Percentiles rank a stretch among this genome's conserved stretches.
Evolutionary conservation across 2,113 vertebrate genomes (phyloP).

Genomic region (Percopsis transmontana): DNA sequence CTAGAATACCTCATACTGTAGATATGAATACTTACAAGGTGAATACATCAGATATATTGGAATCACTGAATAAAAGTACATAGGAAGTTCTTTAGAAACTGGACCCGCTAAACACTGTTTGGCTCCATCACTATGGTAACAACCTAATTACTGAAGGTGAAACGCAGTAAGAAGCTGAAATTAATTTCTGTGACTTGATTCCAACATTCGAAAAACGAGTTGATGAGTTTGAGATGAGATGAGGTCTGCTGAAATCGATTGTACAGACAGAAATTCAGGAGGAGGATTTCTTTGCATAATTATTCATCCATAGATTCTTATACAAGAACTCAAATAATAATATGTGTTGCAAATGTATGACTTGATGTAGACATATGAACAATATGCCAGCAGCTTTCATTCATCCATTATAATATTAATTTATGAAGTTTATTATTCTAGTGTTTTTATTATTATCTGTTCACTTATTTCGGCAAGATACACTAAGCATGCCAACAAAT

Average conservation of each 20-base stretch:
- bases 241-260: slow-evolving; percentile 31
- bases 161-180: slow-evolving; percentile 59
- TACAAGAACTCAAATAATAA: no score
- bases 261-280: slow-evolving; percentile 31
- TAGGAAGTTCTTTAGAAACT: slow-evolving; percentile 42
- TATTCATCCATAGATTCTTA: slow-evolving; percentile 6
- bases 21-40: slow-evolving; percentile 12
- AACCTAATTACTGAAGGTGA: slow-evolving; percentile 50
- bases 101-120: slow-evolving; percentile 37
- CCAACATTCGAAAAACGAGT: slow-evolving; percentile 53
- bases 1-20: background rate
- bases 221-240: slow-evolving; percentile 58
- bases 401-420: slow-evolving; percentile 21
- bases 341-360: background rate
- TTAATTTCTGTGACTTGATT: slow-evolving; percentile 47
- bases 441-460: no score
- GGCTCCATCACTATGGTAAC: slow-evolving; percentile 51
- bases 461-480: slow-evolving; percentile 1
- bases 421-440: no score
- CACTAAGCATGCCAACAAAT: slow-evolving; percentile 7
- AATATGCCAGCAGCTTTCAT: slow-evolving; percentile 42
- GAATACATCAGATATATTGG: slow-evolving; percentile 36
- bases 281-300: slow-evolving; percentile 28
- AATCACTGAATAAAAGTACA: slow-evolving; percentile 23
- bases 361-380: slow-evolving; percentile 1